phyloP scores from a whole-genome alignment of 1,140 invertebrate species.

The Drosophila biarmipes region DNA sequence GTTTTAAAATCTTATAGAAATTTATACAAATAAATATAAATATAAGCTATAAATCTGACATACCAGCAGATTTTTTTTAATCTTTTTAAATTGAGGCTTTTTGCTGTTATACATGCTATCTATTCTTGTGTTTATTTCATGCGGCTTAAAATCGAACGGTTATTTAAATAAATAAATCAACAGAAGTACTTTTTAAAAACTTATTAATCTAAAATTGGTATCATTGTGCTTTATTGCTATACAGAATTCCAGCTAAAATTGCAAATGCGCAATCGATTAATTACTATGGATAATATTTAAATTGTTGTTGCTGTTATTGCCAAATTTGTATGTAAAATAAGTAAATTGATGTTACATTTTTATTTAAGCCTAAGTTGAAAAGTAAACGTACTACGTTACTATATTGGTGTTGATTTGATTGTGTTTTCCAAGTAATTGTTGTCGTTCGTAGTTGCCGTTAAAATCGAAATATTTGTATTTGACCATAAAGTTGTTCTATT shows the following conservation, averaged over 20 bases:
- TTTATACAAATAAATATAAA: too few relatives aligned
- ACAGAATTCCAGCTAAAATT: constrained; percentile 8
- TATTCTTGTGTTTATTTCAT: too few relatives aligned
- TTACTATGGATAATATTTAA: constrained; percentile 15
- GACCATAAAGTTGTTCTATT: constrained; percentile 19
- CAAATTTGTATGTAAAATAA: constrained; percentile 44
- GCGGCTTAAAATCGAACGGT: background rate
- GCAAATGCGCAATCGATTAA: constrained; percentile 20
- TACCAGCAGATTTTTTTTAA: background rate
- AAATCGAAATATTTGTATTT: constrained; percentile 43
- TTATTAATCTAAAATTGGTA: background rate
- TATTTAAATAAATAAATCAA: background rate
- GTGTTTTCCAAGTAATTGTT: constrained; percentile 46
- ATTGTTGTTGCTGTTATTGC: constrained; percentile 63
- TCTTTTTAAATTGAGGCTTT: background rate
- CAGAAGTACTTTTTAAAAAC: background rate
- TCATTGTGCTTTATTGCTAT: background rate
- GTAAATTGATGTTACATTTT: constrained; percentile 42
- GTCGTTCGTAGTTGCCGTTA: constrained; percentile 58
- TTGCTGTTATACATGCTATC: background rate
- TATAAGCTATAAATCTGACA: background rate
- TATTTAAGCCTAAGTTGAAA: constrained; percentile 31
- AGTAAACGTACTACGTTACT: constrained; percentile 34
- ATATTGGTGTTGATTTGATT: constrained; percentile 53
- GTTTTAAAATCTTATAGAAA: background rate